Base-by-base conservation (phyloP, 2,888 invertebrate genomes). In the Drosophila melanocephala region DNA sequence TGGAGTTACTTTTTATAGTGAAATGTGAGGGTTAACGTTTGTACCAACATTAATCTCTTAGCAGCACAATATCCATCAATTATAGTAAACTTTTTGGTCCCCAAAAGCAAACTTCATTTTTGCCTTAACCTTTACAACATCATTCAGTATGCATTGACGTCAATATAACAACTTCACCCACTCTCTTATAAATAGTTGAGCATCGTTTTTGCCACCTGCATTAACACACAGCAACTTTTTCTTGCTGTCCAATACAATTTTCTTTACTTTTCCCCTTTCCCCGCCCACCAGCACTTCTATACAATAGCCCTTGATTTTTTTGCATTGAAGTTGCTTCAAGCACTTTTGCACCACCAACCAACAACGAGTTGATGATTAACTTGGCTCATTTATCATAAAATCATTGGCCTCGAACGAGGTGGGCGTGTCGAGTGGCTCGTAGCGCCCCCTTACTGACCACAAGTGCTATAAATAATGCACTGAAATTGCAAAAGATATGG, bases 311-410 rank as follows among this genome's bases (percentile, higher is more conserved):
- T 28, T 47, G 47, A 47, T 26, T 47, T 47, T 22, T 47, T 47
- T 22, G 7, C 7, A 19, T 47, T 47, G 47, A 53, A 30, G 61
- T 44, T 50, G 12, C 44, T 53, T 30, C 16, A 32, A 58, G 62
- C 37, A 51, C 60, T 22, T 55, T 61, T 32, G 50, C 33, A 35
- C 32, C 55, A 53, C 4, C n/a, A 10, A n/a, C 22, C 33, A 51
- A 22, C 57, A 73, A 61, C 52, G 64, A 64, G 56, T 60, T 79
- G 60, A 77, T 81, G 87, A 89, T 85, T 77, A 79, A 85, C 79
- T 81, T 75, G n/a, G 61, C 55, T 72, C 89, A 81, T 85, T 85
- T 85, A 87, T 85, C 89, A 85, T 79, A 87, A 78, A 81, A 81
- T 86, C 81, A 72, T 79, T 86, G 77, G 65, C 57, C 60, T 61